Evolutionary conservation across 2,113 vertebrate species (phyloP).

Genomic region (Menidia beryllina): DNA sequence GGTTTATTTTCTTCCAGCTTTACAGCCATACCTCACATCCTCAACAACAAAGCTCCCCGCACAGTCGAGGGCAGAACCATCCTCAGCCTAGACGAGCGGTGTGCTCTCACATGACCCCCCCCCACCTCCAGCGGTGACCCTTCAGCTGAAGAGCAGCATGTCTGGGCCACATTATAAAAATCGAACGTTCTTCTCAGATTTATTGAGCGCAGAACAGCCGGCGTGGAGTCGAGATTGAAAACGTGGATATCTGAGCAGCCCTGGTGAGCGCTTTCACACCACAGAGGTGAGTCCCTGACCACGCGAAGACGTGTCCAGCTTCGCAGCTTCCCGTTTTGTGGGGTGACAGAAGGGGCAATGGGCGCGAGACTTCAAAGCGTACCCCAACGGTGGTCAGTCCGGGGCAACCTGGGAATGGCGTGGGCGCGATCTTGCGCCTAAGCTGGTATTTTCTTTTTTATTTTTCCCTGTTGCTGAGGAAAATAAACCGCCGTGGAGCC

Average conservation of each 20-base stretch:
- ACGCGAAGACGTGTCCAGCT: background rate
- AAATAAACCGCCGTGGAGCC: constrained; percentile 69
- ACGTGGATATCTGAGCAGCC: background rate
- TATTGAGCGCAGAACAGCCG: background rate
- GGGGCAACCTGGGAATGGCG: constrained; percentile 74
- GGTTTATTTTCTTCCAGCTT: constrained; percentile 77
- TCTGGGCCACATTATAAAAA: background rate
- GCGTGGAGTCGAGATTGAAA: constrained; percentile 7
- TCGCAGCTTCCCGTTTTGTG: background rate
- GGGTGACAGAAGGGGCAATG: background rate
- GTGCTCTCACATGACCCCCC: constrained; percentile 70
- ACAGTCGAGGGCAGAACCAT: constrained; percentile 47
- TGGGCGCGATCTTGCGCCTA: constrained; percentile 65
- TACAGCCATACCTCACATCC: constrained; percentile 65
- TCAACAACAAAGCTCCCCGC: constrained; percentile 62
- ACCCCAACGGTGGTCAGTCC: constrained; percentile 44
- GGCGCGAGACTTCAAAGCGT: constrained; percentile 54
- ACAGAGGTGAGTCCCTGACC: background rate
- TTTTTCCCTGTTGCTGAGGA: constrained; percentile 73
- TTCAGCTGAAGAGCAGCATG: constrained; percentile 19
- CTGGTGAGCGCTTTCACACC: background rate
- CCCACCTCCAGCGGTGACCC: constrained; percentile 61
- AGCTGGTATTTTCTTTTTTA: constrained; percentile 72
- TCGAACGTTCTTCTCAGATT: constrained; percentile 8
- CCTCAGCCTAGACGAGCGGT: constrained; percentile 65